Percentiles rank a stretch among this genome's conserved stretches.
Evolutionary conservation across 2,888 invertebrate genomes (phyloP).

Genomic region (Schizaphis graminum): DNA sequence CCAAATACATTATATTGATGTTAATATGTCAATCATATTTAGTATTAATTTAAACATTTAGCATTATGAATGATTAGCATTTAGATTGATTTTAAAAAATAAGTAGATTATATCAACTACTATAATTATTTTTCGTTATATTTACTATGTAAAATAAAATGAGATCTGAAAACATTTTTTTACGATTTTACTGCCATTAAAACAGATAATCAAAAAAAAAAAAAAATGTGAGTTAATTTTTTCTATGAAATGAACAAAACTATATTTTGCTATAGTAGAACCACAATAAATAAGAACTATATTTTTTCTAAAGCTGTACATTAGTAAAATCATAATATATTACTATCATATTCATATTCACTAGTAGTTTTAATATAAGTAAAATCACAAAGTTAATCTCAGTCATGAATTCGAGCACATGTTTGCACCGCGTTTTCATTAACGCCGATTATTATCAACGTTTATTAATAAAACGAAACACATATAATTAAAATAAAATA

Average conservation of each 20-base stretch:
- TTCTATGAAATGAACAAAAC: neutral
- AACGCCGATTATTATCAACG: neutral
- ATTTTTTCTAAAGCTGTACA: neutral
- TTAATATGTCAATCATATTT: neutral
- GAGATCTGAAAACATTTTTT: neutral
- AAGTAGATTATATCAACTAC: neutral
- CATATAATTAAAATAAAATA: neutral
- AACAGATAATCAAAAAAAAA: neutral
- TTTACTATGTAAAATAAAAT: neutral
- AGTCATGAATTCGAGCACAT: neutral
- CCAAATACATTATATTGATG: neutral
- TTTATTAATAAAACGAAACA: neutral
- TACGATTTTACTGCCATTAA: neutral
- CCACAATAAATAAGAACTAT: neutral
- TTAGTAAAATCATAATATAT: neutral
- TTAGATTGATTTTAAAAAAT: neutral
- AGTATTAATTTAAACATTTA: neutral
- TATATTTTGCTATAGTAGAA: neutral
- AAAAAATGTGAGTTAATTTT: too few species aligned
- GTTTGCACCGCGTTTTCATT: neutral
- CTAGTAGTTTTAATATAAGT: neutral
- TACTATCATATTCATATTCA: neutral
- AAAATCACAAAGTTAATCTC: neutral
- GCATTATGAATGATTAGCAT: neutral
- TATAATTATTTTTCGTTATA: neutral